Evolutionary conservation across 1,140 invertebrate species (phyloP).

Genomic region (Drosophila mauritiana): DNA sequence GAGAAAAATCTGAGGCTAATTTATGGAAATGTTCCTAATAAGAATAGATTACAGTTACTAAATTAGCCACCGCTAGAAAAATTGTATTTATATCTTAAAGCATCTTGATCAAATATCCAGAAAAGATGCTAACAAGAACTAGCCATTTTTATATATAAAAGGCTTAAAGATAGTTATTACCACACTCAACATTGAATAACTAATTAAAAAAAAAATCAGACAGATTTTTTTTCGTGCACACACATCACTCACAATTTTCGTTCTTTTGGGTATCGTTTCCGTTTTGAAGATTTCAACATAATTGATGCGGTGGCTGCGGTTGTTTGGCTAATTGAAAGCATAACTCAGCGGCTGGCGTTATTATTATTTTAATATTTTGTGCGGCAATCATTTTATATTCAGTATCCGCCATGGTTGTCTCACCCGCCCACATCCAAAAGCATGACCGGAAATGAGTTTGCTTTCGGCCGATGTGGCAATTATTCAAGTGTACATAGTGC

Average conservation of each 20-base stretch:
- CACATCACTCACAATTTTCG: conserved; percentile 16
- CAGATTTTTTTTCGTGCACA: not conserved
- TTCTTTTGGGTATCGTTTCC: conserved; percentile 44
- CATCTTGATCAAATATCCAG: no score
- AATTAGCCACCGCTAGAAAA: no score
- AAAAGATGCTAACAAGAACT: no score
- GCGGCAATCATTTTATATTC: conserved; percentile 66
- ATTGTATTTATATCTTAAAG: no score
- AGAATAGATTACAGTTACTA: no score
- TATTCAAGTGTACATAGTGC: conserved; percentile 3
- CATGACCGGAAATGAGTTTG: conserved; percentile 75
- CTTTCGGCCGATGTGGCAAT: conserved; percentile 63
- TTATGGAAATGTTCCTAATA: not conserved
- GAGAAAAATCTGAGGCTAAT: not conserved
- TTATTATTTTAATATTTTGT: conserved; percentile 67
- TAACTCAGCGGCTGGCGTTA: conserved; percentile 48
- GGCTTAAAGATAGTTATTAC: not conserved
- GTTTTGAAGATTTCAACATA: conserved; percentile 68
- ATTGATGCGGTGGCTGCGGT: conserved; percentile 73
- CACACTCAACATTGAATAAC: not conserved
- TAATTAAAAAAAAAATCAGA: no score
- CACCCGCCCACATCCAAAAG: not conserved
- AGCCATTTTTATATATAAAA: not conserved
- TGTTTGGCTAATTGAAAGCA: conserved; percentile 72
- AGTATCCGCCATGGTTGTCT: conserved; percentile 33